Conservation (phyloP, 2,888 invertebrate genomes). For the Liposcelis brunnea region DNA sequence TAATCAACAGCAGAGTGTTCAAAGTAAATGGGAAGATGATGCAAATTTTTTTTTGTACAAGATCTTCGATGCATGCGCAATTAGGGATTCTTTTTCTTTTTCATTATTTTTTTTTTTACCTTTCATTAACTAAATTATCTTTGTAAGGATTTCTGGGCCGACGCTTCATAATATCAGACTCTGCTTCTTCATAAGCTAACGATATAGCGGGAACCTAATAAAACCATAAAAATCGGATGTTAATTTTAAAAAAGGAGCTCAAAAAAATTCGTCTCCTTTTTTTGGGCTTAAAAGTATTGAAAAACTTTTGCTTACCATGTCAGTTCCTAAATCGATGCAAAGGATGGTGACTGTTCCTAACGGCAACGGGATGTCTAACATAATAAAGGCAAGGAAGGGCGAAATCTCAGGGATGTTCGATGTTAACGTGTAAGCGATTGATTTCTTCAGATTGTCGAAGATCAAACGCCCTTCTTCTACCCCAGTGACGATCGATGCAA, state of each 20-base stretch:
- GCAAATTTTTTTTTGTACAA: too few relatives aligned
- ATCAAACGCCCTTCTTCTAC: constrained; percentile 71
- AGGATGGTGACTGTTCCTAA: constrained; percentile 41
- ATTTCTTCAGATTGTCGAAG: constrained; percentile 73
- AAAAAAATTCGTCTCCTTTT: too few relatives aligned
- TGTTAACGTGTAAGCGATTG: constrained; percentile 65
- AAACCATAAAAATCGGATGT: constrained; percentile 35
- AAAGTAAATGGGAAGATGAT: too few relatives aligned
- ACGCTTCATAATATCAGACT: constrained; percentile 55
- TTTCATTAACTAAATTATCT: constrained; percentile 35
- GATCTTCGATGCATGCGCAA: too few relatives aligned
- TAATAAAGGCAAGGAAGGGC: constrained; percentile 59
- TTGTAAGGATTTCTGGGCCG: constrained; percentile 30
- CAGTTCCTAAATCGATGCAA: constrained; percentile 63
- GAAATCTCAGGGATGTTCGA: constrained; percentile 71
- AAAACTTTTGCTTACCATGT: constrained; percentile 29
- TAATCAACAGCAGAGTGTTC: too few relatives aligned
- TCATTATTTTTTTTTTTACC: constrained; percentile 19
- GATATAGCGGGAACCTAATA: constrained; percentile 50
- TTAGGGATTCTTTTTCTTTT: background rate
- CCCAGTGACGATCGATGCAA: constrained; percentile 70
- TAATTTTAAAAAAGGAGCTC: constrained; percentile 25
- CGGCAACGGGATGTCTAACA: constrained; percentile 57
- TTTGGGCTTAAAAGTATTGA: constrained; percentile 25
- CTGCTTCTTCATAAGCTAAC: constrained; percentile 57